Percentiles rank a stretch among this genome's conserved stretches.
phyloP scores from a whole-genome alignment of 2,797 vertebrate species.

The Gymnothorax javanicus region DNA sequence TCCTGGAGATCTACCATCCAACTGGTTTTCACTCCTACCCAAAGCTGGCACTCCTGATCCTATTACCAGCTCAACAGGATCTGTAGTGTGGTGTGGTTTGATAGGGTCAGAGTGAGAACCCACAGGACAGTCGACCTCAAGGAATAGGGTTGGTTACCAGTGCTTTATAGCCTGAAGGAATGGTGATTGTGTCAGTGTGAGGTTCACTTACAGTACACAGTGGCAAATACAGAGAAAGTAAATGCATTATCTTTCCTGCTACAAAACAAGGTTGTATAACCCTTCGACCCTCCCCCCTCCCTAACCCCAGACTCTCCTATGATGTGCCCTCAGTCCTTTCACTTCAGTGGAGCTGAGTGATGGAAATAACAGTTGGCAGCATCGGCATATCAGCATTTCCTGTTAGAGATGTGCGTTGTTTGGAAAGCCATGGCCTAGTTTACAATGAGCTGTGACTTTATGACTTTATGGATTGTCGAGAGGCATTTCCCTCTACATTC shows the following conservation, averaged over 20 bases:
- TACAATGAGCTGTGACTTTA: neutral
- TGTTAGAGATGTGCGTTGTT: neutral
- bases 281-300: neutral
- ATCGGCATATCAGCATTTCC: neutral
- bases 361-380: neutral
- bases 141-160: neutral
- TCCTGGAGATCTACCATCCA: too few species aligned
- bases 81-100: too few species aligned
- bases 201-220: slow-evolving; percentile 40
- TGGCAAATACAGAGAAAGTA: slow-evolving; percentile 41
- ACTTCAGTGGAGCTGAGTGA: neutral
- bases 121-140: too few species aligned
- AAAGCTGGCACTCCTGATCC: too few species aligned
- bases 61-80: too few species aligned
- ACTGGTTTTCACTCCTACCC: too few species aligned
- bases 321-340: neutral
- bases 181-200: neutral
- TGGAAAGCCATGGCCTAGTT: neutral
- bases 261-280: slow-evolving; percentile 52
- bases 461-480: neutral
- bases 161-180: neutral
- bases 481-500: neutral
- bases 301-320: too few species aligned
- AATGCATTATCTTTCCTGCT: slow-evolving; percentile 31
- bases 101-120: too few species aligned